Base-by-base conservation (phyloP, 1,140 invertebrate genomes). In the Bradysia coprophila region DNA sequence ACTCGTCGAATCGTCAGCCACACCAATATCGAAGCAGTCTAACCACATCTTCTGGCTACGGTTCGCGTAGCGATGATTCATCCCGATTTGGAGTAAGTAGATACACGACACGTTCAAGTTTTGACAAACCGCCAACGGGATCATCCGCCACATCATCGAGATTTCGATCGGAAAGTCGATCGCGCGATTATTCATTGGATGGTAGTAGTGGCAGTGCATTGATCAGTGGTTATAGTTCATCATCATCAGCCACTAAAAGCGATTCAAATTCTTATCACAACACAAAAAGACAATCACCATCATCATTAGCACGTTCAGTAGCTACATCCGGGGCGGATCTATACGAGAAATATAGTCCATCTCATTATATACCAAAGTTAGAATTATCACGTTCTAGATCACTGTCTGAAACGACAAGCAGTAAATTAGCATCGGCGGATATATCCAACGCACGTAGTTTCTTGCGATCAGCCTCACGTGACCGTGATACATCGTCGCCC, bases 321-420 rank as follows among this genome's bases (percentile, higher is more conserved):
- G 57, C 57, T 45, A 58, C 55, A 46, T 59, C 57, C 43, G 56
- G 54, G 33, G 46, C 60, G 50, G 58, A 60, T 41, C 52, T 60
- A 21, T 59, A 59, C 46, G 55, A 59, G 49, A 61, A 61, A 49
- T 61, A 61, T 43, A 59, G 58, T 54, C 57, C 57, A 43, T 54
- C 56, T 42, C 53, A 56, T 50, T 61, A 61, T 59, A 60, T 53
- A 57, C 55, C 58, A 49, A 59, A 57, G 48, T 51, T 50, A 56
- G 57, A 61, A 56, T 51, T 59, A 43, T 56, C 58, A 57, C 56
- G 58, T 59, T 61, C 58, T 49, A 60, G 58, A 54, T 61, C 58
- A 51, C 18, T 38, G 48, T 48, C 53, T 46, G 51, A 40, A n/a
- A 11, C 38, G 16, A 39, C 20, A 39, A 39, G 21, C 21, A 21